Evolutionary conservation across 1,140 invertebrate genomes (phyloP), one percentile per base, ranked within the genome.

Genomic region (Heliconius eleuchia): DNA sequence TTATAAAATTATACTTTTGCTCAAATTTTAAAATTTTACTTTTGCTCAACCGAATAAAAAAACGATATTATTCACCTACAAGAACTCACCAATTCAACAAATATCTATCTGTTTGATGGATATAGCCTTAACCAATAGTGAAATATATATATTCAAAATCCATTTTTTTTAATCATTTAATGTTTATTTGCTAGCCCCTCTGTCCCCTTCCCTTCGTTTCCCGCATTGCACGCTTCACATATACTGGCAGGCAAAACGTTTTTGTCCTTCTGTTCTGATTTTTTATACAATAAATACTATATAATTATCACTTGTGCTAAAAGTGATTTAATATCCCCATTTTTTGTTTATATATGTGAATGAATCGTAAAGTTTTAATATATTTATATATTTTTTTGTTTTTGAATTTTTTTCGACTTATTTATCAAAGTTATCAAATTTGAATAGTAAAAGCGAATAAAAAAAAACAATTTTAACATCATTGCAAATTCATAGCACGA

Each of bases 161-260:
- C 16, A 37, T 77, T 71, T 77, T 71, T 76, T 71, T 30, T 30
- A 77, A 77, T 77, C 1, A 71, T 66, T 76, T 57, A 70, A 70
- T 70, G 16, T 76, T 66, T 76, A 27, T 76, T n/a, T 34, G 18
- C 9, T 4, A 1, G 2, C 30, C 30, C 3, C 30, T 3, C 30
- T 3, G 9, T 7, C 57, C 57, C 23, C 9, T 9, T n/a, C n/a
- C 55, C n/a, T n/a, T n/a, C 23, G 23, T 11, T n/a, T 55, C 52
- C 52, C 19, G 19, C 52, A 19, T n/a, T 55, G 19, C 52, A 55
- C 9, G 57, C 57, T n/a, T n/a, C 57, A 23, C 57, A 11, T 23
- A 23, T 19, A 23, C 57, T 23, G n/a, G 57, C 9, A n/a, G 57
- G 57, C n/a, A 11, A 60, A 60, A 23, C 19, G 42, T 75, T 71